phyloP scores from a whole-genome alignment of 1,140 invertebrate species.

The Meteorus sp. region DNA sequence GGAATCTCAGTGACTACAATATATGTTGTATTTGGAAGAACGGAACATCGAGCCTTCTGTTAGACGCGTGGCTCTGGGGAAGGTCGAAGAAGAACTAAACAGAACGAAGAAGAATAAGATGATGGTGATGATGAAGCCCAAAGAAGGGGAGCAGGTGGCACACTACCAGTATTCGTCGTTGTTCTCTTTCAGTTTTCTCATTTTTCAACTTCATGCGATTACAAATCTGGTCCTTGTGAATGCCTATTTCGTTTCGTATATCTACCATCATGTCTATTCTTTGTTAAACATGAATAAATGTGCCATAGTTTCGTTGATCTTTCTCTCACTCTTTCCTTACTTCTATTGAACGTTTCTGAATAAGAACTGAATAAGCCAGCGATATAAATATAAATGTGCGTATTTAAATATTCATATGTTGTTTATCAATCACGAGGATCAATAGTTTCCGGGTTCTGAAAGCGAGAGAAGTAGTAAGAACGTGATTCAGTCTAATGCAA shows the following conservation, averaged over 20 bases:
- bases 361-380: no score
- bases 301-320: no score
- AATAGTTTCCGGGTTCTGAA: constrained; percentile 12
- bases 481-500: constrained; percentile 27
- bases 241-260: background rate
- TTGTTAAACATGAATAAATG: background rate
- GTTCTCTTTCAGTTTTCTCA: background rate
- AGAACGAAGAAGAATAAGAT: background rate
- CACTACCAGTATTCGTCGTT: background rate
- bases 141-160: constrained; percentile 11
- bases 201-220: background rate
- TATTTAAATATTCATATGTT: background rate
- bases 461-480: constrained; percentile 11
- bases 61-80: background rate
- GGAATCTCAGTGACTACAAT: no score
- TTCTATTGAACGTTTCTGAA: no score
- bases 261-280: background rate
- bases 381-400: no score
- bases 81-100: no score
- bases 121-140: no score
- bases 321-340: background rate
- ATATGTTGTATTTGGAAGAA: no score
- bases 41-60: no score
- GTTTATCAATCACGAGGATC: background rate
- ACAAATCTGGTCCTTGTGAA: constrained; percentile 7